Evolutionary conservation across 1,140 invertebrate species (phyloP), one percentile per base, ranked within the genome.

Genomic region (Euschistus heros): DNA sequence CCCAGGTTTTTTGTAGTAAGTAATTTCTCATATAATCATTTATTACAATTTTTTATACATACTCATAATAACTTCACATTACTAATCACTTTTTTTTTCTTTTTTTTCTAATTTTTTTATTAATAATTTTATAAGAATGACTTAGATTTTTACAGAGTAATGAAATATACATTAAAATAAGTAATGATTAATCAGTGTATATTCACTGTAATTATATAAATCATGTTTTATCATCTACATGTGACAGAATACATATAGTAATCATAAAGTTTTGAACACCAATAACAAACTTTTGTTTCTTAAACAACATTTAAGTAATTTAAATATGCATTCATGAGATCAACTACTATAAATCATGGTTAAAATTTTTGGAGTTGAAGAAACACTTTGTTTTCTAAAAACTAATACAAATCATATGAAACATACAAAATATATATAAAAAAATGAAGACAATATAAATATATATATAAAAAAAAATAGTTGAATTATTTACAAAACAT

Each of bases 91-190:
- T 57, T 15, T 24, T 26, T 26, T 57, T 27, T 2, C 7, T 57
- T 37, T 37, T 37, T 37, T 37, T 37, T 37, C 33, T 37, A 37
- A 37, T 37, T 37, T 37, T 37, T 37, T 37, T 37, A 37, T 37
- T 37, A 37, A 37, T 37, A 37, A 26, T 24, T 57, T 57, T 57
- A 50, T 50, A 57, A 57, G 54, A 57, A 57, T 57, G 54, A 57
- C 54, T 57, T 57, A 57, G 54, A 57, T 57, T 57, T 57, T 57
- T 57, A 57, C 54, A 57, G 54, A 57, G 24, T 57, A 57, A 27
- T 57, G 54, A 57, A 57, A 57, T 57, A 57, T 57, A 57, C 54
- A 57, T 57, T 57, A 22, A 57, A 57, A 57, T 57, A 57, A 57
- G 54, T 57, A 57, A 24, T 57, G 26, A 57, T 57, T 26, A 57